Evolutionary conservation across 2,113 vertebrate species (phyloP).

Genomic region (Climacteris rufus): DNA sequence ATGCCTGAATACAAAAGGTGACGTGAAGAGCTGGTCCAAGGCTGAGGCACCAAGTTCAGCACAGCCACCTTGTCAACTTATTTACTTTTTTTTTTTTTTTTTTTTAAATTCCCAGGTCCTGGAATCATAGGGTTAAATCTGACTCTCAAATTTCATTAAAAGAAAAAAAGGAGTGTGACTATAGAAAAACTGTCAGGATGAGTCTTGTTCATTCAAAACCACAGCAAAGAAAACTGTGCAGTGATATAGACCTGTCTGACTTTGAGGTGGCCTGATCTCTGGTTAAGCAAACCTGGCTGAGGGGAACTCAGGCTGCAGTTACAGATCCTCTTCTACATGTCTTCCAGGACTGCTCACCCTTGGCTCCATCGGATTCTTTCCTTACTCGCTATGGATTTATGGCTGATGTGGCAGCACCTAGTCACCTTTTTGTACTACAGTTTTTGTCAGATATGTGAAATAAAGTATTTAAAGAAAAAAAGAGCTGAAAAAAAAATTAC

Average conservation of each 20-base stretch:
- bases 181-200: neutral
- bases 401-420: neutral
- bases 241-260: neutral
- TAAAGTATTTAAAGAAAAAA: neutral
- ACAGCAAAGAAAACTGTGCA: neutral
- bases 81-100: neutral
- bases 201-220: neutral
- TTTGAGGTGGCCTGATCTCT: neutral
- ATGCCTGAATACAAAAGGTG: rapidly evolving
- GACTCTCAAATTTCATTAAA: neutral
- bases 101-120: neutral
- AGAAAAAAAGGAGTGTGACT: neutral
- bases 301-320: neutral
- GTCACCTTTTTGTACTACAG: neutral
- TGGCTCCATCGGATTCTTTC: neutral
- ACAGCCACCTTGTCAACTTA: neutral
- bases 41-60: neutral
- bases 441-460: neutral
- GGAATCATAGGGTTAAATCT: neutral
- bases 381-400: rapidly evolving
- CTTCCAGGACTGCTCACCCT: neutral
- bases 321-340: neutral
- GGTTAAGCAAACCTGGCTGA: neutral
- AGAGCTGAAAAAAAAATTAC: too few species aligned
- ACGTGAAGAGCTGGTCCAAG: neutral